phyloP scores from a whole-genome alignment of 2,888 invertebrate genomes.

The Podotricha telesiphe region DNA sequence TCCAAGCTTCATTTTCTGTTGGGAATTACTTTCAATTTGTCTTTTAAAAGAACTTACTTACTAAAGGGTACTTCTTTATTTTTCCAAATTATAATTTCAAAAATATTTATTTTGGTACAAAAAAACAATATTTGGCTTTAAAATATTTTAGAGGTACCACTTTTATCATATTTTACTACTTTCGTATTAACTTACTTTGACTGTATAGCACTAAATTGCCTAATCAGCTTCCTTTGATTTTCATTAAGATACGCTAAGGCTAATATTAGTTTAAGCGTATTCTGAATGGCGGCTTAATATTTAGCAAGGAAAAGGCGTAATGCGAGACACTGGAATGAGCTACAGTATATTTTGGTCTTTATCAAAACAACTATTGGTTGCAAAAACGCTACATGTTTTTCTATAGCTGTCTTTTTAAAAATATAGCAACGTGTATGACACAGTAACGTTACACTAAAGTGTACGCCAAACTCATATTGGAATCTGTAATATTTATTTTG shows the following conservation, averaged over 20 bases:
- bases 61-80: not conserved
- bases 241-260: not conserved
- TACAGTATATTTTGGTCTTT: not conserved
- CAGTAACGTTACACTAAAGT: no score
- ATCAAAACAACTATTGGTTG: not conserved
- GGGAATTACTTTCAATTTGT: conserved; percentile 4
- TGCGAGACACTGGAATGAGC: not conserved
- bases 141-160: no score
- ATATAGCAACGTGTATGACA: no score
- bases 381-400: no score
- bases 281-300: conserved; percentile 1
- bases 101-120: not conserved
- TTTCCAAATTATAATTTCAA: not conserved
- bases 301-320: not conserved
- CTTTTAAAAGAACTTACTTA: not conserved
- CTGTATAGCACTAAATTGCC: not conserved
- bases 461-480: no score
- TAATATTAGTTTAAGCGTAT: conserved; percentile 1
- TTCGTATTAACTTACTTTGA: no score
- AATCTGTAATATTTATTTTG: no score
- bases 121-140: no score
- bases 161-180: no score
- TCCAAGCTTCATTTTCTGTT: conserved; percentile 2
- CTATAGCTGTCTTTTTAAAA: no score
- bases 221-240: not conserved